These are phyloP conservation scores for Rhynchophorus ferrugineus DNA, from an alignment of 1,140 invertebrate genomes.

Conservation along the genomic window DNA sequence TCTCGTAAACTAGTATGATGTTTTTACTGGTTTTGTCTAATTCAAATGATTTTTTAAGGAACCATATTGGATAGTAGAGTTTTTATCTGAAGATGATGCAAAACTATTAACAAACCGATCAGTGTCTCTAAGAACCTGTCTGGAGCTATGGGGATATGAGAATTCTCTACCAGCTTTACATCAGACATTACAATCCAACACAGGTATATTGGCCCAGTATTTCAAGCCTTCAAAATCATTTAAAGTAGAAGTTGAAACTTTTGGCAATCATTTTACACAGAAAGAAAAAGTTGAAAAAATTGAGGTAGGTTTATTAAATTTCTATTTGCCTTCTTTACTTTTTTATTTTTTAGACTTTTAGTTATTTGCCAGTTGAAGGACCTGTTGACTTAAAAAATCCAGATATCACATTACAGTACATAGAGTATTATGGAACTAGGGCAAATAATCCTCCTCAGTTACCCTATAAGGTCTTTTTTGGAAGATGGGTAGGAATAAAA, in stretches of 20 bases:
- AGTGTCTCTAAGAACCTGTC: slow-evolving; percentile 64
- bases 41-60: slow-evolving; percentile 41
- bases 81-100: slow-evolving; percentile 54
- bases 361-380: slow-evolving; percentile 73
- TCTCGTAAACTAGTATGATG: no score
- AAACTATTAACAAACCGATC: slow-evolving; percentile 65
- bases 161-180: slow-evolving; percentile 54
- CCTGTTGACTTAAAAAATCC: slow-evolving; percentile 75
- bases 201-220: slow-evolving; percentile 53
- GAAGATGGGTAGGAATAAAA: slow-evolving; percentile 60
- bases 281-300: slow-evolving; percentile 77
- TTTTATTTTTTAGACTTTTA: slow-evolving; percentile 53
- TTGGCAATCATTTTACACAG: slow-evolving; percentile 74
- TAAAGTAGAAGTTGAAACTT: slow-evolving; percentile 80
- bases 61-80: slow-evolving; percentile 73
- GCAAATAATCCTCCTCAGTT: slow-evolving; percentile 61
- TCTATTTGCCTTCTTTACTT: background rate
- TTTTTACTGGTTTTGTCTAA: no score
- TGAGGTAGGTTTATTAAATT: slow-evolving; percentile 52
- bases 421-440: slow-evolving; percentile 83
- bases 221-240: slow-evolving; percentile 55
- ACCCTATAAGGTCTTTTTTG: slow-evolving; percentile 75
- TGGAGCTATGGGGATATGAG: slow-evolving; percentile 69
- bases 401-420: slow-evolving; percentile 67
- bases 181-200: slow-evolving; percentile 34